phyloP scores from a whole-genome alignment of 2,797 vertebrate species.

The Siniperca obscura region DNA sequence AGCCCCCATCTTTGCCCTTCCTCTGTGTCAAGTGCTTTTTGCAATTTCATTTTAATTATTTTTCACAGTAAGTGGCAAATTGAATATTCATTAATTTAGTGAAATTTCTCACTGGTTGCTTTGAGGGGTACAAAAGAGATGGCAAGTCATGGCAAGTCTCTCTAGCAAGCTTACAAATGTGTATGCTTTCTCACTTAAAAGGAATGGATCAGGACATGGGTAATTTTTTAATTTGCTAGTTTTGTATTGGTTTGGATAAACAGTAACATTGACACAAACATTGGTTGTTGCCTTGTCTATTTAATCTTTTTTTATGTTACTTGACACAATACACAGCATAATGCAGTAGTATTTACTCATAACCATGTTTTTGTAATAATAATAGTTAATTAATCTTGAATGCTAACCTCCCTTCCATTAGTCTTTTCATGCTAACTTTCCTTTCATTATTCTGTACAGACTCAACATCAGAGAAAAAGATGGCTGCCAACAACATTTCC shows the following conservation, averaged over 20 bases:
- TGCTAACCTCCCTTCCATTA: neutral
- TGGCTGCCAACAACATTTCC: constrained; percentile 37
- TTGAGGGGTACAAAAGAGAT: constrained; percentile 29
- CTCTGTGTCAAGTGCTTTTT: constrained; percentile 30
- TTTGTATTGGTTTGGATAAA: neutral
- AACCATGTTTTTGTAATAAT: neutral
- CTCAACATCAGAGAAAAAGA: constrained; percentile 50
- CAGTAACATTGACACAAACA: neutral
- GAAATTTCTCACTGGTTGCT: constrained; percentile 41
- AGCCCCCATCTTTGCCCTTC: constrained; percentile 10
- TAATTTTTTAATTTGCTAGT: neutral
- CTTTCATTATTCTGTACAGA: constrained; percentile 68
- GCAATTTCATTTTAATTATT: constrained; percentile 61
- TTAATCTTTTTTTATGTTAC: neutral
- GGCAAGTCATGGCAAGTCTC: constrained; percentile 9
- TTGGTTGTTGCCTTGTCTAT: neutral
- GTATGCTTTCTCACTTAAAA: constrained; percentile 3
- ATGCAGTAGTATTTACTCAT: neutral
- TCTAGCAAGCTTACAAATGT: neutral
- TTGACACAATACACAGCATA: neutral
- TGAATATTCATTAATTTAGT: constrained; percentile 68
- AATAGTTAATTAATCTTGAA: neutral
- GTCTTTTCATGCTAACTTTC: neutral
- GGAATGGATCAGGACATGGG: neutral
- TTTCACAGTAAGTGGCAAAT: constrained; percentile 57